Evolutionary conservation across 2,113 vertebrate species (phyloP).

Genomic region (Agelaius phoeniceus): DNA sequence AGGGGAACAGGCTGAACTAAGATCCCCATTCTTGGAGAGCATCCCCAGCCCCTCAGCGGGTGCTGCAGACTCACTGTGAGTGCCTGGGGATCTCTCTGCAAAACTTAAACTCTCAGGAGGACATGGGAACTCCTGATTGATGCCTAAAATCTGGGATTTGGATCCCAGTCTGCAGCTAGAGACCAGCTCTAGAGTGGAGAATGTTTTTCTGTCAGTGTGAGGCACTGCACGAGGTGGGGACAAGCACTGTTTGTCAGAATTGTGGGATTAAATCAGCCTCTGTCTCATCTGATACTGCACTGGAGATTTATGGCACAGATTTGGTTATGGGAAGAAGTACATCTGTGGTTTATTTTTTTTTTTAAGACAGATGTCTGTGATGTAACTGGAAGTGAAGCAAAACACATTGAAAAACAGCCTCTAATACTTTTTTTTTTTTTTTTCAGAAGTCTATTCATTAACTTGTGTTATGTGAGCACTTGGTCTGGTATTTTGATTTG

Average conservation of each 20-base stretch:
- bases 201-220: background rate
- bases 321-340: background rate
- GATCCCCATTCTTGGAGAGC: background rate
- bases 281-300: background rate
- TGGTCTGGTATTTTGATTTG: slow-evolving; percentile 1
- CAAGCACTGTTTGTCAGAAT: background rate
- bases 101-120: background rate
- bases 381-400: slow-evolving; percentile 16
- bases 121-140: background rate
- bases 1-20: background rate
- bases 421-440: background rate
- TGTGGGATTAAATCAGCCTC: background rate
- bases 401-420: background rate
- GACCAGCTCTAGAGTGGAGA: background rate
- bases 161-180: background rate
- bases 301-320: background rate
- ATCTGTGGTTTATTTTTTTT: background rate
- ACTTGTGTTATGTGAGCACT: background rate
- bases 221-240: background rate
- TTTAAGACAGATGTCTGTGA: background rate
- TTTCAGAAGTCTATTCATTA: background rate
- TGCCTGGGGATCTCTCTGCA: background rate
- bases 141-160: background rate
- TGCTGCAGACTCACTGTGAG: background rate
- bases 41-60: background rate